Evolutionary conservation across 2,888 invertebrate genomes (phyloP), one percentile per base, ranked within the genome.

Genomic region (Polyommatus icarus): DNA sequence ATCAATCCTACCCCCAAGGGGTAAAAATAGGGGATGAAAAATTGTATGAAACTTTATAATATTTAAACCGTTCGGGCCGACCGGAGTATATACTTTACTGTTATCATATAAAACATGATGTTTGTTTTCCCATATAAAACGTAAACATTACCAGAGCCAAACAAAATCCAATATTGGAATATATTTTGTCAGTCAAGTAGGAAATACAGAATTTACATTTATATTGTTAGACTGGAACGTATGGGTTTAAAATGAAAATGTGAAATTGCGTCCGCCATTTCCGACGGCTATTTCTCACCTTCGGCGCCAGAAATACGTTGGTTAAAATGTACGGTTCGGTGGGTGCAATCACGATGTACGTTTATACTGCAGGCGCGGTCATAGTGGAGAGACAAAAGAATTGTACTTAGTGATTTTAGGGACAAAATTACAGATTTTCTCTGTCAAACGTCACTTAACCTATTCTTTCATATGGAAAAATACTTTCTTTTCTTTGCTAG

Each of bases 161-260:
- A 59, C n/a, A 12, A 12, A 61, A 61, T 61, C 61, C 61, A 24
- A 24, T 61, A 24, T 12, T 3, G 20, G 61, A 61, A 61, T 61
- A 61, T 24, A 61, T 24, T 61, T 20, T 4, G 61, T 24, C 24
- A 61, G 24, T 20, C 20, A 24, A 61, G 61, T 61, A 61, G 61
- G 24, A 61, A 61, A 20, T 20, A 24, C 61, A 0, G 24, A 10
- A 61, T 61, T 61, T 24, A 61, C 61, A 61, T 61, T 61, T 61
- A 12, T 61, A 61, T 61, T 61, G 61, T 24, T 24, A 61, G 10
- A 61, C 24, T 61, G n/a, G 24, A 61, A 8, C 24, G 59, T 59
- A 20, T 59, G 24, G 20, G 24, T 61, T 61, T 61, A 61, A 61
- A 61, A 61, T 61, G 61, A 61, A 61, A 61, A 61, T 61, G 24